Evolutionary conservation across 2,888 invertebrate genomes (phyloP).

Genomic region (Platycnemis pennipes): DNA sequence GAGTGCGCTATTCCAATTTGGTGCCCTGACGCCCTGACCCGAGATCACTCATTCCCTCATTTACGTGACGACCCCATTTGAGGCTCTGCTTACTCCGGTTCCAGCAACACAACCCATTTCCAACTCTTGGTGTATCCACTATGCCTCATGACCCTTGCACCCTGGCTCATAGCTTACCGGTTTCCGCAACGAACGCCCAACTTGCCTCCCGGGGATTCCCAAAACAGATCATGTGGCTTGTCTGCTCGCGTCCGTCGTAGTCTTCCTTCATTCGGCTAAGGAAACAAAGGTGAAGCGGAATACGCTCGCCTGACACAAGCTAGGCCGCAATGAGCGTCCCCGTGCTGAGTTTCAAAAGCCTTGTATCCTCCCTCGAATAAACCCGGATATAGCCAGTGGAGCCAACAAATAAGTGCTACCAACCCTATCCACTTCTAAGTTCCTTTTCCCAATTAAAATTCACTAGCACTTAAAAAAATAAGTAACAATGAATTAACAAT

Average conservation of each 20-base stretch:
- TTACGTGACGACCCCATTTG: neutral
- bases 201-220: too few relatives aligned
- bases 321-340: too few relatives aligned
- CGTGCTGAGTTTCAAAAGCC: too few relatives aligned
- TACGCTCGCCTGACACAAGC: neutral
- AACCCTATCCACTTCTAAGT: too few relatives aligned
- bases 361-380: too few relatives aligned
- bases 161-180: neutral
- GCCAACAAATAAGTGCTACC: too few relatives aligned
- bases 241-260: neutral
- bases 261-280: neutral
- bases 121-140: neutral
- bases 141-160: neutral
- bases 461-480: too few relatives aligned
- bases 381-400: too few relatives aligned
- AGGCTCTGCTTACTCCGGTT: neutral
- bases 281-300: neutral
- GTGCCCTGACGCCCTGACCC: neutral
- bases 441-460: too few relatives aligned
- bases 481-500: too few relatives aligned
- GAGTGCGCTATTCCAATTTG: neutral
- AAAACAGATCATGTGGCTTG: neutral
- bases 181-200: neutral
- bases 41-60: neutral
- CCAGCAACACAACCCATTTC: neutral